These are phyloP conservation scores for Cataglyphis albicans DNA, from an alignment of 2,888 invertebrate species.

Conservation along the genomic window DNA sequence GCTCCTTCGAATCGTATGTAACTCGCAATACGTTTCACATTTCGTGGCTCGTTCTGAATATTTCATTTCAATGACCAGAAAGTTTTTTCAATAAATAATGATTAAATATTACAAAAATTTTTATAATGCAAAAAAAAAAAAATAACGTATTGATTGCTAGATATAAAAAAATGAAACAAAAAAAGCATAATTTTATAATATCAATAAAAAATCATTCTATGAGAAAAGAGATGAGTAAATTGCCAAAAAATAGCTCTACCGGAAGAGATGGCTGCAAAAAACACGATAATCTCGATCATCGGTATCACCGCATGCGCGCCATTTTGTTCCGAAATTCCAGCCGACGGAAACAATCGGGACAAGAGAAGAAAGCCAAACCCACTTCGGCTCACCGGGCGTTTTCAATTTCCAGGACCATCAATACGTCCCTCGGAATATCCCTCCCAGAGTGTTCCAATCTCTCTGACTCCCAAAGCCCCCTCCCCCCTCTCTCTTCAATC, in stretches of 20 bases:
- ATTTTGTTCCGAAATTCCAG: conserved; percentile 76
- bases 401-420: conserved; percentile 85
- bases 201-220: not conserved
- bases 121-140: not conserved
- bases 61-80: conserved; percentile 12
- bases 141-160: not conserved
- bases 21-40: conserved; percentile 58
- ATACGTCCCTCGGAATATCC: conserved; percentile 79
- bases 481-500: conserved; percentile 23
- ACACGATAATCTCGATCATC: conserved; percentile 13
- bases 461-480: conserved; percentile 60
- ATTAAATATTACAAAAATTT: conserved; percentile 12
- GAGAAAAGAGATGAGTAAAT: not conserved
- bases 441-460: conserved; percentile 77
- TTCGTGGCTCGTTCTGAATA: conserved; percentile 44
- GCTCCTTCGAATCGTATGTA: conserved; percentile 66
- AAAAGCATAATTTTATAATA: not conserved
- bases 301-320: conserved; percentile 65
- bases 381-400: conserved; percentile 80
- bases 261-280: not conserved
- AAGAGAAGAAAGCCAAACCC: conserved; percentile 75
- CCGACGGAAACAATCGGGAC: conserved; percentile 78
- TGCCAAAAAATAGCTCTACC: not conserved
- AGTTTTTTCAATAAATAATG: not conserved
- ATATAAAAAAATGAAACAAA: not conserved